Conservation (phyloP, 2,797 vertebrate genomes). For the Delichon dasypus region DNA sequence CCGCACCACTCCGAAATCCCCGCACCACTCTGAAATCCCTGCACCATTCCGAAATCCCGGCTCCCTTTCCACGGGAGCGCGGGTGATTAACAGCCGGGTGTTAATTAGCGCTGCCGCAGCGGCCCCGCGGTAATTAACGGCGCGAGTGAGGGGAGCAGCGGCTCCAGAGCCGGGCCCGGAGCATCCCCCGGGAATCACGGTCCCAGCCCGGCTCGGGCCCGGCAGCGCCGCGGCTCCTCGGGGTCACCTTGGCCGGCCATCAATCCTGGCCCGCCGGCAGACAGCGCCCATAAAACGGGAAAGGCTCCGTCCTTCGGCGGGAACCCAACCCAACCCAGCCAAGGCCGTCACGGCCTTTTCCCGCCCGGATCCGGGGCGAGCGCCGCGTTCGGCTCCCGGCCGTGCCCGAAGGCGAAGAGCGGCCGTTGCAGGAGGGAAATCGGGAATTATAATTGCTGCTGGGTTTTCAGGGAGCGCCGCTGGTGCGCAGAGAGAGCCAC, state of each 20-base stretch:
- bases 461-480: background rate
- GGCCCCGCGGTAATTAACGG: constrained; percentile 9
- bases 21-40: background rate
- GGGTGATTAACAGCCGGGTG: background rate
- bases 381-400: background rate
- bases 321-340: too few relatives aligned
- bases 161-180: background rate
- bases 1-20: too few relatives aligned
- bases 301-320: background rate
- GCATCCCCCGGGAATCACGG: background rate
- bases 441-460: background rate
- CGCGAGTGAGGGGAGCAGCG: constrained; percentile 14
- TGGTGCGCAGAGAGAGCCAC: background rate
- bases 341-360: background rate
- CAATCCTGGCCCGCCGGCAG: background rate
- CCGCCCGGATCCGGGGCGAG: background rate
- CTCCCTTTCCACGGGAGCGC: accelerated
- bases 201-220: background rate
- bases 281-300: background rate
- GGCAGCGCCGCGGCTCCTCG: background rate
- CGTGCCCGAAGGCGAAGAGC: background rate
- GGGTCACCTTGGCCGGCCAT: constrained; percentile 20
- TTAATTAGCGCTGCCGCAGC: constrained; percentile 42
- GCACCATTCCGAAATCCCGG: background rate
- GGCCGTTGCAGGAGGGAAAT: background rate